Evolutionary conservation across 2,888 invertebrate genomes (phyloP), one percentile per base, ranked within the genome.

Genomic region (Calameuta pallipes): DNA sequence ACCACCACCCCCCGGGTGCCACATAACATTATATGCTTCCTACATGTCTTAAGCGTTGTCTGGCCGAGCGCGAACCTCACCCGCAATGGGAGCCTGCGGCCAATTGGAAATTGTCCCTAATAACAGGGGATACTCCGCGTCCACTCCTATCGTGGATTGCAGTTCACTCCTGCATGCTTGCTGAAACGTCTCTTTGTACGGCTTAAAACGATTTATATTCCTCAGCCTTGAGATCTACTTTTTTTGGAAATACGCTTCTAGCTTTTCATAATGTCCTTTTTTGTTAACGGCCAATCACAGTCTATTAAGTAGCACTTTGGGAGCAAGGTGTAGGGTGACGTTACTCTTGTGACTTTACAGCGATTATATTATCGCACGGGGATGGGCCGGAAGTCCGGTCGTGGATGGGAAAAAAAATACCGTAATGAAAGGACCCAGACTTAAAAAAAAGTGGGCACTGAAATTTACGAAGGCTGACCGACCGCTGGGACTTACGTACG

Each of bases 81-180:
- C 79, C 69, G 84, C 86, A 83, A 83, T 86, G 83, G 84, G 80
- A 83, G 87, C 90, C 90, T 85, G 82, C 82, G 90, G 91, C 90
- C 87, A 86, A 89, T 89, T 90, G 90, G 90, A 91, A 91, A 91
- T 91, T 91, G 91, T 91, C 91, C 90, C 89, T 91, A 91, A 91
- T 91, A 91, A 91, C 90, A 91, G 91, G 89, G 90, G 90, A 90
- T 85, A 82, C 83, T 82, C 83, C 85, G 84, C 85, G 86, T 88
- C 86, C 87, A 87, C 89, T 89, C 88, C 89, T 90, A 89, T 89
- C 89, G 84, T 85, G 86, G 86, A 87, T 87, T 85, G 85, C 86
- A 83, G 84, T 85, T 84, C 84, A 84, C 84, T 86, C 84, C 85
- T 82, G 81, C 85, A 82, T 82, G 82, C 84, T 84, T 83, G 85